Conservation (phyloP, 2,113 vertebrate species). For the Perca fluviatilis region DNA sequence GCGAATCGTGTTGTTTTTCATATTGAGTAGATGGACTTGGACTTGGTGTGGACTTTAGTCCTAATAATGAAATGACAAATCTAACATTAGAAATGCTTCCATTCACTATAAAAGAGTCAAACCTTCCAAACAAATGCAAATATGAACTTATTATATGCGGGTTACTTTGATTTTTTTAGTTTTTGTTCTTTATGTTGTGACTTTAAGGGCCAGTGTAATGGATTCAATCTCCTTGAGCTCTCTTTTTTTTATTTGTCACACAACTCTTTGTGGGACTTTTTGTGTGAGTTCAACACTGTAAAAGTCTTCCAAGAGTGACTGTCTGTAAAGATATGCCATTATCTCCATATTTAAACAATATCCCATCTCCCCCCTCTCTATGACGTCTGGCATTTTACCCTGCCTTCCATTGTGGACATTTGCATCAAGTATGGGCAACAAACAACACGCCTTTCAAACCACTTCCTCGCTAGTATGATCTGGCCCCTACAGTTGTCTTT, state of each 20-base stretch:
- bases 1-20: not conserved
- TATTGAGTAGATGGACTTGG: not conserved
- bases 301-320: not conserved
- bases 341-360: not conserved
- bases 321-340: not conserved
- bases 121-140: not conserved
- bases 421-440: no score
- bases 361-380: no score
- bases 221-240: not conserved
- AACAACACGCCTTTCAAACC: not conserved
- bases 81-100: not conserved
- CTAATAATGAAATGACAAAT: not conserved
- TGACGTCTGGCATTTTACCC: no score
- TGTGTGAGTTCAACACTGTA: not conserved
- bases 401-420: no score
- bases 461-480: not conserved
- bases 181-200: not conserved
- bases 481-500: not conserved
- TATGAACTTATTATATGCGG: not conserved
- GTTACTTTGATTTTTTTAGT: not conserved
- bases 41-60: not conserved
- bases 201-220: no score
- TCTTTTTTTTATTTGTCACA: not conserved
- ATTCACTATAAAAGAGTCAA: not conserved
- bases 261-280: not conserved